Percentiles rank a stretch among this genome's conserved stretches.
These are phyloP conservation scores for Prostheceraeus crozeri DNA, from an alignment of 2,888 invertebrate species.

Conservation along the genomic window DNA sequence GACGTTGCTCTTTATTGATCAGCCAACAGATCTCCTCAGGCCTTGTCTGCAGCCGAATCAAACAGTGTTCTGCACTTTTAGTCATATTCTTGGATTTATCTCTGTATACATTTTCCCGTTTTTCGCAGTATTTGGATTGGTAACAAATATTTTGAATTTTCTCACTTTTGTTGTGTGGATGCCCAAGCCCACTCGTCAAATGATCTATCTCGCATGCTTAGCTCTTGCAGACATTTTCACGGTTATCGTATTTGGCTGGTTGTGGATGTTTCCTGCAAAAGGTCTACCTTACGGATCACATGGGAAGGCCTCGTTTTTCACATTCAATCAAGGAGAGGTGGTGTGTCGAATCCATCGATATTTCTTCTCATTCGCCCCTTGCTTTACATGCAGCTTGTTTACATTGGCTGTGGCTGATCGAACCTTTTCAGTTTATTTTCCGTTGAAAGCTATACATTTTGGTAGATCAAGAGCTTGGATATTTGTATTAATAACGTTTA, in stretches of 20 bases:
- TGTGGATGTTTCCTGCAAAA: conserved; percentile 38
- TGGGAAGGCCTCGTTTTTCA: conserved; percentile 32
- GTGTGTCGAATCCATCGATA: conserved; percentile 24
- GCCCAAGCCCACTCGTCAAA: conserved; percentile 16
- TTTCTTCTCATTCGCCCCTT: conserved; percentile 30
- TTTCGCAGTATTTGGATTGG: conserved; percentile 33
- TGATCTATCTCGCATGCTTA: conserved; percentile 31
- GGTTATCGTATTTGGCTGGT: conserved; percentile 33
- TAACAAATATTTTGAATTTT: conserved; percentile 30
- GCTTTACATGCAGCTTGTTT: conserved; percentile 26
- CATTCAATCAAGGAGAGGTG: conserved; percentile 11
- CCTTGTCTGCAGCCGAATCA: conserved; percentile 1
- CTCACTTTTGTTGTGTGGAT: conserved; percentile 31
- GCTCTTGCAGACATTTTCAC: conserved; percentile 35
- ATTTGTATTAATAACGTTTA: too few species aligned
- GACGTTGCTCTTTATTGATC: conserved; percentile 20
- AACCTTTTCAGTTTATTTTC: conserved; percentile 30
- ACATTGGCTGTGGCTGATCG: conserved; percentile 24
- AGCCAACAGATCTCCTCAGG: conserved; percentile 30
- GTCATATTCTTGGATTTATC: conserved; percentile 23
- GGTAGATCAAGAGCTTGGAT: conserved; percentile 24
- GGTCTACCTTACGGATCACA: conserved; percentile 31
- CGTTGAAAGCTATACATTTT: conserved; percentile 18
- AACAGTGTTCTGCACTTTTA: conserved; percentile 23
- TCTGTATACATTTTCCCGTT: conserved; percentile 35